Conservation (phyloP, 2,888 invertebrate species). For the Fragum whitleyi region DNA sequence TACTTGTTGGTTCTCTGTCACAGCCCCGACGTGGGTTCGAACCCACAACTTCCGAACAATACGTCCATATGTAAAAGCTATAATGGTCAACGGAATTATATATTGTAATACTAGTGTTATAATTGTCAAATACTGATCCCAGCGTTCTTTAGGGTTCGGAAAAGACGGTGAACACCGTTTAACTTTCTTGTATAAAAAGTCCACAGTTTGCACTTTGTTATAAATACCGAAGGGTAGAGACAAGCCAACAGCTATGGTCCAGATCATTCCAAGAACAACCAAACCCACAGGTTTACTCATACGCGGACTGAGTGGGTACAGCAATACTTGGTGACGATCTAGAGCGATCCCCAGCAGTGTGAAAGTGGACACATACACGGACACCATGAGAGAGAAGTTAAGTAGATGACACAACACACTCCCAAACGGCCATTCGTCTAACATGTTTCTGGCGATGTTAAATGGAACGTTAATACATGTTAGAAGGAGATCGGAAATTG, state of each 20-base stretch:
- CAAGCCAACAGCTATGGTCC: slow-evolving; percentile 82
- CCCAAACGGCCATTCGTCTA: slow-evolving; percentile 86
- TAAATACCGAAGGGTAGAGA: slow-evolving; percentile 85
- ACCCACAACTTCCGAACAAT: slow-evolving; percentile 83
- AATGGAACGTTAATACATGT: slow-evolving; percentile 86
- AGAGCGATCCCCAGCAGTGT: slow-evolving; percentile 86
- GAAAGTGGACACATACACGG: slow-evolving; percentile 86
- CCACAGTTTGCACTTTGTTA: slow-evolving; percentile 74
- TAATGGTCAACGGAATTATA: slow-evolving; percentile 84
- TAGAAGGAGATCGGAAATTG: slow-evolving; percentile 79
- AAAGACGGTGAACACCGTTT: slow-evolving; percentile 83
- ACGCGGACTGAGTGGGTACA: slow-evolving; percentile 85
- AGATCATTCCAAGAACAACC: slow-evolving; percentile 82
- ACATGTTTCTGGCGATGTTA: slow-evolving; percentile 84
- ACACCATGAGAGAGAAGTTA: slow-evolving; percentile 85
- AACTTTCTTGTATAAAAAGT: slow-evolving; percentile 60
- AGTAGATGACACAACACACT: slow-evolving; percentile 84
- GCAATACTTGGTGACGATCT: slow-evolving; percentile 85
- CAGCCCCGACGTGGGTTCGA: slow-evolving; percentile 83
- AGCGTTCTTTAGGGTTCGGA: slow-evolving; percentile 80
- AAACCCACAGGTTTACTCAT: slow-evolving; percentile 83
- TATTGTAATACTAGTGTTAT: slow-evolving; percentile 85
- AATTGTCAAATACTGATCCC: slow-evolving; percentile 83
- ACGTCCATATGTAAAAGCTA: slow-evolving; percentile 84
- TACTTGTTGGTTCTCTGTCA: slow-evolving; percentile 84